Percentiles rank a stretch among this genome's conserved stretches.
Conservation (phyloP, 2,797 vertebrate genomes). For the Poeciliopsis presidionis region DNA sequence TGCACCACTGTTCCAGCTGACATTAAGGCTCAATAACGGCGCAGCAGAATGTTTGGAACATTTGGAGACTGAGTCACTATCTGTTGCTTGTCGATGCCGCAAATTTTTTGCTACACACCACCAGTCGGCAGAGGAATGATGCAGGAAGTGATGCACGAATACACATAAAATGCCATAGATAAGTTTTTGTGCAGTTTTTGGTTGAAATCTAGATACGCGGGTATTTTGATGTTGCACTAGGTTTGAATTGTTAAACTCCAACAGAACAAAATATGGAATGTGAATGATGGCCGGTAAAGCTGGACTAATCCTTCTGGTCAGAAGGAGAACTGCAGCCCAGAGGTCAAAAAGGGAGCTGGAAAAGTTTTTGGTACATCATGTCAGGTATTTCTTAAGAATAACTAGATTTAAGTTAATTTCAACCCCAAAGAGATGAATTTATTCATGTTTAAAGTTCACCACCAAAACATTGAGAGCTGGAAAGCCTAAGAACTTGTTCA, state of each 20-base stretch:
- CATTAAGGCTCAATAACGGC: conserved; percentile 15
- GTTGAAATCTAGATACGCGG: not conserved
- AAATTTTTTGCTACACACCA: not conserved
- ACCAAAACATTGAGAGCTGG: not conserved
- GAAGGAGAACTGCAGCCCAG: not conserved
- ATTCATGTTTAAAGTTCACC: not conserved
- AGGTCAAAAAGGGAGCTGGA: not conserved
- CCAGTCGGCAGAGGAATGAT: not conserved
- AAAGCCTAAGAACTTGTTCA: not conserved
- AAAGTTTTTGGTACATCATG: not conserved
- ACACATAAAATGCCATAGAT: not conserved
- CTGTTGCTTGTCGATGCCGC: not conserved
- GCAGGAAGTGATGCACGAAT: not conserved
- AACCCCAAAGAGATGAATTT: not conserved
- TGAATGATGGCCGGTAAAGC: not conserved
- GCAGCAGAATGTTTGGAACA: not conserved
- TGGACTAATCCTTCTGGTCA: not conserved
- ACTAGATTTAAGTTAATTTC: not conserved
- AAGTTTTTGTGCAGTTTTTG: not conserved
- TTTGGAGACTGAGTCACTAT: not conserved
- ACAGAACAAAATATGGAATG: not conserved
- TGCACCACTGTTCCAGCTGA: conserved; percentile 11
- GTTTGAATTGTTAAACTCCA: not conserved
- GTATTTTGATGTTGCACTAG: not conserved
- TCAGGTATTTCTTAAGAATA: not conserved